A percentile compares a stretch with the other conserved stretches of the same genome.
Conservation (phyloP, 1,140 invertebrate genomes). For the Steinernema khuongi region DNA sequence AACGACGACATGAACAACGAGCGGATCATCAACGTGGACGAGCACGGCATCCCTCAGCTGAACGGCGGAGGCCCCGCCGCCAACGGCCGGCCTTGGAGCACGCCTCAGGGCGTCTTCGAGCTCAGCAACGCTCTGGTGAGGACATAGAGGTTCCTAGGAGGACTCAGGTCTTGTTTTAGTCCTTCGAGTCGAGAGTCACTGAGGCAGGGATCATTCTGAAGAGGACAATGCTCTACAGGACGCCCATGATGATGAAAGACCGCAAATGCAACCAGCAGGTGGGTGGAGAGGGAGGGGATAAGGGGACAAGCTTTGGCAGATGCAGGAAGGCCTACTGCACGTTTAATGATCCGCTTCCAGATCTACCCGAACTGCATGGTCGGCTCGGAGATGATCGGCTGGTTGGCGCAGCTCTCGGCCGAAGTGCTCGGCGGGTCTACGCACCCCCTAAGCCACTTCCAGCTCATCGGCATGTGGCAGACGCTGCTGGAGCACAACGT, state of each 20-base stretch:
- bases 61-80: neutral
- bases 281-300: neutral
- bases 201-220: conserved; percentile 42
- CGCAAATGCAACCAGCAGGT: conserved; percentile 36
- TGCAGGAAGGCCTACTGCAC: neutral
- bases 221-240: conserved; percentile 34
- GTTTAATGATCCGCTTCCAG: conserved; percentile 36
- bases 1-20: conserved; percentile 13
- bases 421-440: conserved; percentile 52
- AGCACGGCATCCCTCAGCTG: neutral
- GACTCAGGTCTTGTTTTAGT: conserved; percentile 23
- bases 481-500: conserved; percentile 76
- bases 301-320: neutral
- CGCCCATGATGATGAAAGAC: conserved; percentile 40
- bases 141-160: neutral
- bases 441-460: conserved; percentile 64
- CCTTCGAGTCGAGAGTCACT: conserved; percentile 37
- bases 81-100: neutral
- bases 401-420: conserved; percentile 63
- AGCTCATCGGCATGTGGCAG: conserved; percentile 77
- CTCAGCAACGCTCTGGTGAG: conserved; percentile 37
- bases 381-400: conserved; percentile 72
- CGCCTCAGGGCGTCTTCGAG: conserved; percentile 26
- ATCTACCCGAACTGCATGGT: conserved; percentile 64
- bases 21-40: neutral